These are phyloP conservation scores for Acrocera orbiculus DNA, from an alignment of 2,888 invertebrate species.

Conservation along the genomic window DNA sequence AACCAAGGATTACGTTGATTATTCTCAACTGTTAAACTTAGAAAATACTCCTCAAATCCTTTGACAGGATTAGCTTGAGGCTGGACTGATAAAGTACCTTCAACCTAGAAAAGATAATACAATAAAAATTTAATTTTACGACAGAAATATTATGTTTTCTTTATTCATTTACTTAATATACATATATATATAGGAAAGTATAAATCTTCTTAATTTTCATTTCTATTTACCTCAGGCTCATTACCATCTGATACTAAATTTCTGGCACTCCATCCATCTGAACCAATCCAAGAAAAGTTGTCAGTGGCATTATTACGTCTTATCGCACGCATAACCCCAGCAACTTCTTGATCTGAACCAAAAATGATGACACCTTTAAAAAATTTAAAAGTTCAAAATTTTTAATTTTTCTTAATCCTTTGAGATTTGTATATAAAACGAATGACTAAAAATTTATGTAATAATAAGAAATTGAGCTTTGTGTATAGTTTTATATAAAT, in stretches of 20 bases:
- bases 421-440: too few relatives aligned
- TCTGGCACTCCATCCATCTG: conserved; percentile 89
- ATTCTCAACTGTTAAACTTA: conserved; percentile 63
- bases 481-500: too few relatives aligned
- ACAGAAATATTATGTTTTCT: background rate
- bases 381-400: background rate
- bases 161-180: background rate
- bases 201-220: background rate
- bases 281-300: conserved; percentile 88
- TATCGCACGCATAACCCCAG: conserved; percentile 87
- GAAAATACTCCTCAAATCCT: conserved; percentile 78
- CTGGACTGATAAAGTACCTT: conserved; percentile 88
- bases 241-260: conserved; percentile 73
- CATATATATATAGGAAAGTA: too few relatives aligned
- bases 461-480: too few relatives aligned
- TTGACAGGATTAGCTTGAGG: conserved; percentile 79
- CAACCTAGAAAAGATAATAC: conserved; percentile 34
- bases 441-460: too few relatives aligned
- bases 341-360: conserved; percentile 93
- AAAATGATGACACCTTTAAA: conserved; percentile 78
- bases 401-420: background rate
- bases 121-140: conserved; percentile 1
- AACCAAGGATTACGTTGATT: conserved; percentile 93
- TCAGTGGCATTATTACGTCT: conserved; percentile 73
- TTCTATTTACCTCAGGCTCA: conserved; percentile 51